Percentiles rank a stretch among this genome's conserved stretches.
These are phyloP conservation scores for Polylopha cassiicola DNA, from an alignment of 2,888 invertebrate genomes.

Conservation along the genomic window DNA sequence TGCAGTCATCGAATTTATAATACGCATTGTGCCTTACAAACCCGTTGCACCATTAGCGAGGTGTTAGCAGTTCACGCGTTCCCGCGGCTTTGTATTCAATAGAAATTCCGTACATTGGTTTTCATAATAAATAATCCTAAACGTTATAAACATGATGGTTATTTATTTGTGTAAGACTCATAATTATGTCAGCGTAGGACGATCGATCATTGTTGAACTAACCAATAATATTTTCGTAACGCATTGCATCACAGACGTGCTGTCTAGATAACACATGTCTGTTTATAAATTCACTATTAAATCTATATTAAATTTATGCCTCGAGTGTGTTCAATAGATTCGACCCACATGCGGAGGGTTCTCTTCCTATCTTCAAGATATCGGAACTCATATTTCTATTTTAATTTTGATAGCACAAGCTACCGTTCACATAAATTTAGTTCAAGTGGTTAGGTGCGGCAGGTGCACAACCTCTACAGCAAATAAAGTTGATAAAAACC, in stretches of 20 bases:
- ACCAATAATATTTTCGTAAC: conserved; percentile 23
- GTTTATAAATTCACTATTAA: conserved; percentile 36
- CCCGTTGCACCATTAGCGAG: conserved; percentile 3
- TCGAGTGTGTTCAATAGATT: conserved; percentile 55
- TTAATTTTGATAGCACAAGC: conserved; percentile 7
- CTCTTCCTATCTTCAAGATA: conserved; percentile 41
- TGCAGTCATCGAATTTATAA: conserved; percentile 15
- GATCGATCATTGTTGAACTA: conserved; percentile 26
- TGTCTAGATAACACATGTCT: conserved; percentile 30
- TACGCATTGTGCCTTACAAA: not conserved
- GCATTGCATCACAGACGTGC: conserved; percentile 10
- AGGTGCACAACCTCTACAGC: conserved; percentile 15
- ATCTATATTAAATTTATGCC: conserved; percentile 34
- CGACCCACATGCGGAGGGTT: conserved; percentile 52
- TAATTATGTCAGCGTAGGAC: conserved; percentile 22
- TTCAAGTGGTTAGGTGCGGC: conserved; percentile 20
- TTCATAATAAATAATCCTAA: conserved; percentile 13
- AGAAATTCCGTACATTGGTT: conserved; percentile 12
- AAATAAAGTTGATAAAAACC: conserved; percentile 20
- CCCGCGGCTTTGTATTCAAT: conserved; percentile 5
- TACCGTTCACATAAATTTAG: conserved; percentile 20
- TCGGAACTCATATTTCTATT: conserved; percentile 31
- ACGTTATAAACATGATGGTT: conserved; percentile 22
- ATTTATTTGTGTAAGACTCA: conserved; percentile 23
- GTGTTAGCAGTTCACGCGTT: conserved; percentile 5